Conservation (phyloP, 2,888 invertebrate species). For the Ptilodon capucinus region DNA sequence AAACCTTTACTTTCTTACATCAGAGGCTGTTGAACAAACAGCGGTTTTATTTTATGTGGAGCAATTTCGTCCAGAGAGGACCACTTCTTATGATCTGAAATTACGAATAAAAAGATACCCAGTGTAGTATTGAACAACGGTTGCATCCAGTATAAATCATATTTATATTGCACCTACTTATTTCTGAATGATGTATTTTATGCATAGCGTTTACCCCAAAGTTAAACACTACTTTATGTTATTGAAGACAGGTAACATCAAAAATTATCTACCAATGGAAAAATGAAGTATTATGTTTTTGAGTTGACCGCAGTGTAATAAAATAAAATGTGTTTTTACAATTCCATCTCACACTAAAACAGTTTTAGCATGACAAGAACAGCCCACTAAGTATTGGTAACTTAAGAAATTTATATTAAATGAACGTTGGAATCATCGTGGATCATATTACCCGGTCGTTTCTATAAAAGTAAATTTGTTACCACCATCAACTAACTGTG, state of each 20-base stretch:
- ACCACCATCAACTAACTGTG: conserved; percentile 2
- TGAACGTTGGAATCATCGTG: background rate
- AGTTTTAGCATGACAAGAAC: too few species aligned
- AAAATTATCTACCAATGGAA: too few species aligned
- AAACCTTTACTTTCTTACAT: conserved; percentile 36
- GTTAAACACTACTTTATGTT: too few species aligned
- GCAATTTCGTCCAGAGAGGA: conserved; percentile 46
- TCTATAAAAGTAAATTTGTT: background rate
- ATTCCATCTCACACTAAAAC: too few species aligned
- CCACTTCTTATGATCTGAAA: conserved; percentile 45
- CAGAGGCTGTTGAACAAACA: conserved; percentile 46
- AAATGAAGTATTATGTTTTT: too few species aligned
- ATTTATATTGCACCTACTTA: background rate
- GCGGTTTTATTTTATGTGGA: conserved; percentile 55
- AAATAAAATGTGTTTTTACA: too few species aligned
- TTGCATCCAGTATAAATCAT: background rate
- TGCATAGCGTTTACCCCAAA: too few species aligned
- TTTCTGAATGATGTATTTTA: background rate
- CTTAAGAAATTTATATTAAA: background rate
- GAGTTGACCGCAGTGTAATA: too few species aligned
- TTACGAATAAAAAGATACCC: conserved; percentile 43
- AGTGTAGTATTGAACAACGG: conserved; percentile 8
- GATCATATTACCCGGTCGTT: background rate
- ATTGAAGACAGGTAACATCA: too few species aligned
- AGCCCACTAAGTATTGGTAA: too few species aligned